A percentile compares a stretch with the other conserved stretches of the same genome.
Evolutionary conservation across 2,797 vertebrate genomes (phyloP).

Genomic region (Pangasius sanitwongsei): DNA sequence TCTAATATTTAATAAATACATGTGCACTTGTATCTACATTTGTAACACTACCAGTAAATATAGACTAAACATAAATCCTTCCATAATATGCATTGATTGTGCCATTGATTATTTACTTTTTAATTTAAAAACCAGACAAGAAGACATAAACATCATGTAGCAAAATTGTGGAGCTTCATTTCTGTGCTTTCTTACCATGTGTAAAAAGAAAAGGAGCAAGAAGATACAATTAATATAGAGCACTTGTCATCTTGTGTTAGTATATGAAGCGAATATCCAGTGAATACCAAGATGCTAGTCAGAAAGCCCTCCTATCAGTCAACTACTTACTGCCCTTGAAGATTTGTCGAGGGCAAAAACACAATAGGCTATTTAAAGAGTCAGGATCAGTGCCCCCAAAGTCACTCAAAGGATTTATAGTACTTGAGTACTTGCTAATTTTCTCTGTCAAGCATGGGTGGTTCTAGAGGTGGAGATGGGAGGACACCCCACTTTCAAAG

Average conservation of each 20-base stretch:
- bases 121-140: neutral
- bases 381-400: neutral
- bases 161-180: neutral
- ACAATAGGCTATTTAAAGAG: neutral
- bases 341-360: neutral
- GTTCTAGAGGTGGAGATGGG: neutral
- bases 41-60: neutral
- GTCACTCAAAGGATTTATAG: neutral
- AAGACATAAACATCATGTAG: neutral
- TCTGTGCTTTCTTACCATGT: neutral
- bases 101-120: neutral
- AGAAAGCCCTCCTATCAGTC: neutral
- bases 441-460: neutral
- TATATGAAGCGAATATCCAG: neutral
- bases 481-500: neutral
- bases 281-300: neutral
- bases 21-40: neutral
- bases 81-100: neutral
- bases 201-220: neutral
- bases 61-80: neutral
- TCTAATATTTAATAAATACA: neutral
- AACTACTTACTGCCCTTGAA: neutral
- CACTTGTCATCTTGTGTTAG: neutral
- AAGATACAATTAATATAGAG: neutral
- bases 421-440: neutral